These are phyloP conservation scores for Tribolium freemani DNA, from an alignment of 2,888 invertebrate genomes.

Conservation along the genomic window DNA sequence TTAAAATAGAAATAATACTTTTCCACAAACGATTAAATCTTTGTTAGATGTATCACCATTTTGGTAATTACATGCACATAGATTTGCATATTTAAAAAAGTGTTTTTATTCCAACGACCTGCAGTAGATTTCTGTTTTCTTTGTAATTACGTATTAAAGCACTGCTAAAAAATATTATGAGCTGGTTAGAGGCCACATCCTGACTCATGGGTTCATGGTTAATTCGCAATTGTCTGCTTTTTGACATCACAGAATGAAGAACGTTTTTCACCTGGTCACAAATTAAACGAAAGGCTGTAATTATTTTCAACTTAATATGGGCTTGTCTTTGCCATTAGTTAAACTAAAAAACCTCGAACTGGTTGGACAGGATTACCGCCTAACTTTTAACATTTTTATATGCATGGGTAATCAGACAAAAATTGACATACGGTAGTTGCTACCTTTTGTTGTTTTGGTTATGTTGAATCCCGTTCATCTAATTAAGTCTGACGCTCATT, in stretches of 20 bases:
- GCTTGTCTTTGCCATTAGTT: slow-evolving; percentile 4
- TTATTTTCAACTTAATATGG: slow-evolving; percentile 18
- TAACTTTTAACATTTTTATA: slow-evolving; percentile 15
- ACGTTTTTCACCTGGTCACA: slow-evolving; percentile 15
- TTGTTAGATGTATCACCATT: slow-evolving; percentile 16
- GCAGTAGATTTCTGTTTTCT: slow-evolving; percentile 17
- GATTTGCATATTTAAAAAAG: slow-evolving; percentile 27
- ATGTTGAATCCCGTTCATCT: slow-evolving; percentile 3
- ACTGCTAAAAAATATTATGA: slow-evolving; percentile 17
- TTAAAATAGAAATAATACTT: slow-evolving; percentile 28
- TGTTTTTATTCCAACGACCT: slow-evolving; percentile 4
- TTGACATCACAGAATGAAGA: not conserved
- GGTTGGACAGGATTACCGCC: slow-evolving; percentile 29
- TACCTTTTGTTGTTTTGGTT: not conserved
- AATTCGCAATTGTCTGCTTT: not conserved
- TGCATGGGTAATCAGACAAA: slow-evolving; percentile 19
- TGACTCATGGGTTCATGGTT: slow-evolving; percentile 24
- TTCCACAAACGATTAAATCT: slow-evolving; percentile 25
- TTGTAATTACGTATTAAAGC: slow-evolving; percentile 25
- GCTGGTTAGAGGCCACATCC: slow-evolving; percentile 8
- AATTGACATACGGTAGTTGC: slow-evolving; percentile 18
- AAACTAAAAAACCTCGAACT: slow-evolving; percentile 5
- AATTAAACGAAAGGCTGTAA: slow-evolving; percentile 11
- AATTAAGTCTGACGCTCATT: slow-evolving; percentile 4
- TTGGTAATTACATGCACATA: slow-evolving; percentile 33